Evolutionary conservation across 2,113 vertebrate genomes (phyloP), one percentile per base, ranked within the genome.

Genomic region (Percina caprodes): DNA sequence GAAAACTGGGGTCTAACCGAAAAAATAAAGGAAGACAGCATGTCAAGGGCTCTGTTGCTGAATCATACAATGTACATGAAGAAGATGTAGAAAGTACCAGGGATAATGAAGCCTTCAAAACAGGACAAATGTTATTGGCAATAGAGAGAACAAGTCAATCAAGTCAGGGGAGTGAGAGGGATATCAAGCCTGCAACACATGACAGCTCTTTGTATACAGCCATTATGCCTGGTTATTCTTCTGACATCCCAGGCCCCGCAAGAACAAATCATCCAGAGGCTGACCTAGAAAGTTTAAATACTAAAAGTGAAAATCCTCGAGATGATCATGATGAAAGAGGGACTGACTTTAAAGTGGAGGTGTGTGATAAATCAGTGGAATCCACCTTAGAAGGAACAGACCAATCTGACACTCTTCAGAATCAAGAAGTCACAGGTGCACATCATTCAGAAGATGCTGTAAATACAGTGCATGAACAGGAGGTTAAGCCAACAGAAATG

Each of bases 1-100:
- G 74, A 77, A 92, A 92, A 63, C 42, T 92, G 4, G 87, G 87
- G 6, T 90, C 87, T 42, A 89, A 77, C 33, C 77, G 87, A 15
- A 77, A 26, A 67, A 80, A 21, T 49, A 89, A 79, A 88, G 77
- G 35, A 59, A 69, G n/a, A 52, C 56, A 46, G 33, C 55, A 61
- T 23, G 65, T 45, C 3, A 69, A 82, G 51, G 83, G 77, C 2
- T 21, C 65, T 9, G 42, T 35, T 55, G 49, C 21, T 1, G 77
- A 88, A 52, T 16, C 26, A 42, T 6, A 42, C 13, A 49, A 80
- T 23, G 16, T 5, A 26, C 15, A 85, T 4, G 74, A 86, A 24
- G 78, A 91, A 63, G 77, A 72, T 68, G 77, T 69, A n/a, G 66
- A 46, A 66, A 68, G 73, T 30, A 45, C 26, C 16, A 5, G 5